Conservation (phyloP, 2,888 invertebrate genomes). For the Drosophila affinis region DNA sequence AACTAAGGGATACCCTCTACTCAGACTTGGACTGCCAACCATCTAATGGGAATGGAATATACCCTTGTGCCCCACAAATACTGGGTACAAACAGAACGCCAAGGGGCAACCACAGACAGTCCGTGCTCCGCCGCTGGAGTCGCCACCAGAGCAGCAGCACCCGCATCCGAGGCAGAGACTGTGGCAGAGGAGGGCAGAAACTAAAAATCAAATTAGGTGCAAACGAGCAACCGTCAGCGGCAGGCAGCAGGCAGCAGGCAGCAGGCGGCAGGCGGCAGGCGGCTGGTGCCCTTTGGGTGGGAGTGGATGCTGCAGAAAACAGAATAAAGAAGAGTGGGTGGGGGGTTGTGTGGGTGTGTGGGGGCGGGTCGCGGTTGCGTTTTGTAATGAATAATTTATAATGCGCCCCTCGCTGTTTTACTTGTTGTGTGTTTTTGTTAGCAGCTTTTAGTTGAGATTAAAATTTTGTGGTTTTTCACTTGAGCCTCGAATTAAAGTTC, state of each 20-base stretch:
- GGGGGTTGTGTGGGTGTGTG: slow-evolving; percentile 29
- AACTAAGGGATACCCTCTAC: not conserved
- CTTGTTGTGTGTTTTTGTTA: slow-evolving; percentile 26
- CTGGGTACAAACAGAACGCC: slow-evolving; percentile 49
- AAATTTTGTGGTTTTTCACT: slow-evolving; percentile 78
- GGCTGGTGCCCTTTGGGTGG: slow-evolving; percentile 15
- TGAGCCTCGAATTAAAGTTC: slow-evolving; percentile 51
- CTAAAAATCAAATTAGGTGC: slow-evolving; percentile 83
- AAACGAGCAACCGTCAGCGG: slow-evolving; percentile 74
- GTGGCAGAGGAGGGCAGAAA: slow-evolving; percentile 61
- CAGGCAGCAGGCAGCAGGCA: slow-evolving; percentile 1
- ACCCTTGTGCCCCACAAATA: slow-evolving; percentile 14
- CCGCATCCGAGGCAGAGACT: slow-evolving; percentile 11
- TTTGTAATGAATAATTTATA: slow-evolving; percentile 82
- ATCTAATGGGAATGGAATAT: not conserved
- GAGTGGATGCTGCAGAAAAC: slow-evolving; percentile 11
- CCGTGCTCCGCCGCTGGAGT: not conserved
- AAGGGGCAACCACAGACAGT: slow-evolving; percentile 57
- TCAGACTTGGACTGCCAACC: not conserved
- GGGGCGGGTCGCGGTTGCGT: slow-evolving; percentile 49
- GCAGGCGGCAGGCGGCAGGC: not conserved
- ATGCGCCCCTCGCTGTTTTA: slow-evolving; percentile 48
- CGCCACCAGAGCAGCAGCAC: slow-evolving; percentile 1
- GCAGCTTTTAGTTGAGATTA: slow-evolving; percentile 81
- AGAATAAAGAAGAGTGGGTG: not conserved